Evolutionary conservation across 2,797 vertebrate species (phyloP), one percentile per base, ranked within the genome.

Genomic region (Erithacus rubecula): DNA sequence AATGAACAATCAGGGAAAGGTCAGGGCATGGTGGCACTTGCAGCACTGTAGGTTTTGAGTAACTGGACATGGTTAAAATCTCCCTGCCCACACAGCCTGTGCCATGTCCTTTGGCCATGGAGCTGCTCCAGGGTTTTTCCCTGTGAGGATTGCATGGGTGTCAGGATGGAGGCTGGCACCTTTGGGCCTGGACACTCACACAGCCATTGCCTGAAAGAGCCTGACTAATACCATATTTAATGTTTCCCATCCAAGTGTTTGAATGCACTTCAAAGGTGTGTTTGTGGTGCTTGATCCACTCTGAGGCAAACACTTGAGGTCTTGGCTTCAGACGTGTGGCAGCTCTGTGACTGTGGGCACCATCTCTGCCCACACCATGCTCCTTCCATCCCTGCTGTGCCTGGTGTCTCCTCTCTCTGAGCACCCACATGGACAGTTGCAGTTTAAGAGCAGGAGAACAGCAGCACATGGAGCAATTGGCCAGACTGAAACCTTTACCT

Each of bases 31-130:
- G 52, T 49, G 64, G 36, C 32, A 60, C 34, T 3, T 9, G 6
- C 26, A 14, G 23, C 15, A 3, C 19, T 67, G 43, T 4, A 13
- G 60, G 34, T 32, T 16, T 51, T 56, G 51, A 29, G 17, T 27
- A 8, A 15, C 36, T 13, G 76, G 65, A 6, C 19, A 2, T 0
- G 6, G 19, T 5, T 15, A 46, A 91, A 22, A 12, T 64, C 24
- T 8, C 12, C 26, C 51, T 78, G 14, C 43, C 27, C 62, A 12
- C 10, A 23, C 30, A 34, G 63, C 24, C 51, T 7, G 14, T 8
- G 69, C 29, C 2, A 0, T 26, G 51, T 56, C 55, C 18, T 0
- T 0, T 27, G 44, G n/a, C 52, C 23, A 6, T 4, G 22, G 59
- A 83, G 19, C 18, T 46, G 15, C 41, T 41, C 24, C 17, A 18